phyloP scores from a whole-genome alignment of 2,888 invertebrate species.

The Priocnemis perturbator region DNA sequence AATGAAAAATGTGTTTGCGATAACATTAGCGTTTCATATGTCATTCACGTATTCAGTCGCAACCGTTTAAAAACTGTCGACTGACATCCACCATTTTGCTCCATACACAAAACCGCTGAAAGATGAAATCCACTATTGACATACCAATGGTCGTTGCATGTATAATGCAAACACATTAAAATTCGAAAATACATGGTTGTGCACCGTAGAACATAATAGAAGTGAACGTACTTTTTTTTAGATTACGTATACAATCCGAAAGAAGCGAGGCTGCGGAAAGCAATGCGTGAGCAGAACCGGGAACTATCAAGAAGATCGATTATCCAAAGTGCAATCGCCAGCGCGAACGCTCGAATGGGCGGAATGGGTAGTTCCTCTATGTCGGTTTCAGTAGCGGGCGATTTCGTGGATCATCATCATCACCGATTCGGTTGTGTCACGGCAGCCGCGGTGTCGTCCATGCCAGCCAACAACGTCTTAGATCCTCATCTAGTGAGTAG shows the following conservation, averaged over 20 bases:
- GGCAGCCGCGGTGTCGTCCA: neutral
- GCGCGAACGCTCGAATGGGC: constrained; percentile 36
- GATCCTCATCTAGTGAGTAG: too few relatives aligned
- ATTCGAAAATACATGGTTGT: too few relatives aligned
- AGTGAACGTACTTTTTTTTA: constrained; percentile 59
- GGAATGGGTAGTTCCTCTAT: constrained; percentile 35
- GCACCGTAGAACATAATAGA: too few relatives aligned
- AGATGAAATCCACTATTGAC: too few relatives aligned
- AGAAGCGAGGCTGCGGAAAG: constrained; percentile 80
- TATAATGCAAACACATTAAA: too few relatives aligned
- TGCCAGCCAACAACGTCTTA: constrained; percentile 20
- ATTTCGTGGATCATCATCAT: constrained; percentile 41
- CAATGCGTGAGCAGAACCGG: constrained; percentile 77
- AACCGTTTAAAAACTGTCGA: too few relatives aligned
- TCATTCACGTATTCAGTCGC: too few relatives aligned
- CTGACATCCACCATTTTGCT: too few relatives aligned
- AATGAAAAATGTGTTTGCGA: too few relatives aligned
- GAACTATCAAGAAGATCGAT: constrained; percentile 71
- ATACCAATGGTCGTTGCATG: too few relatives aligned
- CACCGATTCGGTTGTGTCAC: constrained; percentile 48
- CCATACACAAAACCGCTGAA: too few relatives aligned
- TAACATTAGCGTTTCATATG: too few relatives aligned
- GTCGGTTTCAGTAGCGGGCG: constrained; percentile 18
- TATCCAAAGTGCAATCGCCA: constrained; percentile 64
- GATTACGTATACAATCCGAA: constrained; percentile 82